Conservation (phyloP, 2,113 vertebrate genomes). For the Pyxicephalus adspersus region DNA sequence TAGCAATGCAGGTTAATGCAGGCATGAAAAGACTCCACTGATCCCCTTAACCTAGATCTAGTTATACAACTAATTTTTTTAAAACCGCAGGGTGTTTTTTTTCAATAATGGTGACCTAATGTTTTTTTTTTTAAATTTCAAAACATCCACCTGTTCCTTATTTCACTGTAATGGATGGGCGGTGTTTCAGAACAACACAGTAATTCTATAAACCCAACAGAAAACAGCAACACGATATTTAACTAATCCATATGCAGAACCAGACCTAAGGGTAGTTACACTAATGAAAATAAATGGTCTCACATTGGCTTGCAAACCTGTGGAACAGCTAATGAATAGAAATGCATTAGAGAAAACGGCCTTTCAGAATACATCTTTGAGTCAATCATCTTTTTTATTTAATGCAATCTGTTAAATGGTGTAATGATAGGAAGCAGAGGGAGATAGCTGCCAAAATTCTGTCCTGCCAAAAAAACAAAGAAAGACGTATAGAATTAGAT, state of each 20-base stretch:
- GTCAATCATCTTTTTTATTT: constrained; percentile 24
- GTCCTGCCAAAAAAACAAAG: constrained; percentile 25
- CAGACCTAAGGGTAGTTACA: neutral
- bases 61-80: neutral
- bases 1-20: neutral
- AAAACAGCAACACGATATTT: neutral
- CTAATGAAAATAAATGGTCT: constrained; percentile 7
- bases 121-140: constrained; percentile 11
- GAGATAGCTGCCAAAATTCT: constrained; percentile 9
- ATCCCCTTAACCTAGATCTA: constrained; percentile 13
- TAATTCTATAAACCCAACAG: neutral
- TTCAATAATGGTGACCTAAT: neutral
- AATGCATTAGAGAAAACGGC: constrained; percentile 18
- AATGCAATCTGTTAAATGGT: constrained; percentile 30
- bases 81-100: too few species aligned
- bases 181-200: neutral
- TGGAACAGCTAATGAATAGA: constrained; percentile 15
- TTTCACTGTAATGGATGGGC: neutral
- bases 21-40: neutral
- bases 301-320: constrained; percentile 9
- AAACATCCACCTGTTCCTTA: constrained; percentile 9
- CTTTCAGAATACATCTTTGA: constrained; percentile 24
- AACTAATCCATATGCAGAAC: neutral
- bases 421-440: constrained; percentile 1
- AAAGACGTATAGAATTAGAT: neutral